Percentiles rank a stretch among this genome's conserved stretches.
These are phyloP conservation scores for Branchinecta lindahli DNA, from an alignment of 1,140 invertebrate species.

Conservation along the genomic window DNA sequence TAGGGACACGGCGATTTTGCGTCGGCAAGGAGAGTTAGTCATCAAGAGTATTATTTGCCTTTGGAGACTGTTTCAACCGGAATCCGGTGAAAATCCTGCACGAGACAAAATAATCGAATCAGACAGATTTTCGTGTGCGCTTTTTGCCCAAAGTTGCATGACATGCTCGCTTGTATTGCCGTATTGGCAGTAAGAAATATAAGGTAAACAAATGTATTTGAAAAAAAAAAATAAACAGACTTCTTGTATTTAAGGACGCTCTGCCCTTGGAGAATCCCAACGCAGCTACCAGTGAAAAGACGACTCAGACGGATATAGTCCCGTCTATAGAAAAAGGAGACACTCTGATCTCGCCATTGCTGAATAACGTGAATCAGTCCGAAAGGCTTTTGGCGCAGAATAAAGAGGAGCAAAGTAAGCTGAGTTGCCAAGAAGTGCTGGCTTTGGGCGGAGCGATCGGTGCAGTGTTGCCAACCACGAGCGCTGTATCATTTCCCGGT, in stretches of 20 bases:
- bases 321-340: not conserved
- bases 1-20: too few relatives aligned
- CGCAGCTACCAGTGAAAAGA: conserved; percentile 50
- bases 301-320: conserved; percentile 55
- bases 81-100: too few relatives aligned
- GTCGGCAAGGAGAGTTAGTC: too few relatives aligned
- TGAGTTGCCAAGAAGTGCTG: conserved; percentile 80
- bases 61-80: too few relatives aligned
- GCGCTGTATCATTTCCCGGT: not conserved
- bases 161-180: too few relatives aligned
- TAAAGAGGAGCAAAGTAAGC: conserved; percentile 25
- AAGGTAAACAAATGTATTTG: too few relatives aligned
- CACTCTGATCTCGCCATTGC: not conserved
- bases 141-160: too few relatives aligned
- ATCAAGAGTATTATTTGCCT: too few relatives aligned
- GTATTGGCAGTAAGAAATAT: too few relatives aligned
- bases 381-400: not conserved
- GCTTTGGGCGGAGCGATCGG: conserved; percentile 76
- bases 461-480: conserved; percentile 60
- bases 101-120: too few relatives aligned
- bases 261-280: not conserved
- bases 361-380: not conserved
- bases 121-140: too few relatives aligned
- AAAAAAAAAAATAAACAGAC: not conserved
- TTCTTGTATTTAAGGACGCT: not conserved